Conservation (phyloP, 1,140 invertebrate species). For the Drosophila malerkotliana region DNA sequence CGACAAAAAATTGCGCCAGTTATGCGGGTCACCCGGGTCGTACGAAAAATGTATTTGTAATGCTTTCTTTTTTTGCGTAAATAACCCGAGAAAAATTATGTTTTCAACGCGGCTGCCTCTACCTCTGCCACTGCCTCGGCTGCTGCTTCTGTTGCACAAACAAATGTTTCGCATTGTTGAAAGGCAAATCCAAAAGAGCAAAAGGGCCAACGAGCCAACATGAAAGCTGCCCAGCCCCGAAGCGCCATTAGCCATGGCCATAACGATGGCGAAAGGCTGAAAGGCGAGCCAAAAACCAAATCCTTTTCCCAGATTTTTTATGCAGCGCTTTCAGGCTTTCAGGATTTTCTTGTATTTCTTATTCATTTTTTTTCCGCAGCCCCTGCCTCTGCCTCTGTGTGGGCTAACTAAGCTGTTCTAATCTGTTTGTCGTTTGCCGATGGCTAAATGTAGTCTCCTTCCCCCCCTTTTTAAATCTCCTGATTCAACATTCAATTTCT, state of each 20-base stretch:
- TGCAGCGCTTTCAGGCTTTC: slow-evolving; percentile 31
- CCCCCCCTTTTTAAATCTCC: neutral
- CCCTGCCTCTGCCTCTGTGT: slow-evolving; percentile 5
- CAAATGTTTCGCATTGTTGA: slow-evolving; percentile 78
- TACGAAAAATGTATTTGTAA: slow-evolving; percentile 15
- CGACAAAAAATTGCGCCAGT: slow-evolving; percentile 41
- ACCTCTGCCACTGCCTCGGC: neutral
- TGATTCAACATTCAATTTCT: slow-evolving; percentile 55
- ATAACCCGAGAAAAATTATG: slow-evolving; percentile 58
- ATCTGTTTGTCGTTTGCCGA: slow-evolving; percentile 70
- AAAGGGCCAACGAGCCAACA: slow-evolving; percentile 23
- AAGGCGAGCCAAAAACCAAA: slow-evolving; percentile 55
- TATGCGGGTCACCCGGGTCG: slow-evolving; percentile 23
- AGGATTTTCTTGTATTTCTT: slow-evolving; percentile 43
- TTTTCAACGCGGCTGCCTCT: slow-evolving; percentile 48
- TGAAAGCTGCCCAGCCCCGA: slow-evolving; percentile 59
- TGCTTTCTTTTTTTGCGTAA: slow-evolving; percentile 34
- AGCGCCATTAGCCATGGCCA: slow-evolving; percentile 69
- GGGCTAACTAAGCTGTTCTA: slow-evolving; percentile 65
- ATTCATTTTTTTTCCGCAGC: slow-evolving; percentile 37
- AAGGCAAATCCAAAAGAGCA: slow-evolving; percentile 49
- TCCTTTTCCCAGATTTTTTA: slow-evolving; percentile 67
- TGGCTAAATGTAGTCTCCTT: slow-evolving; percentile 12
- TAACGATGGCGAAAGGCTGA: slow-evolving; percentile 35
- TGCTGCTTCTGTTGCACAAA: slow-evolving; percentile 57